phyloP scores from a whole-genome alignment of 2,888 invertebrate genomes.

The Apomyelois bistriatella region DNA sequence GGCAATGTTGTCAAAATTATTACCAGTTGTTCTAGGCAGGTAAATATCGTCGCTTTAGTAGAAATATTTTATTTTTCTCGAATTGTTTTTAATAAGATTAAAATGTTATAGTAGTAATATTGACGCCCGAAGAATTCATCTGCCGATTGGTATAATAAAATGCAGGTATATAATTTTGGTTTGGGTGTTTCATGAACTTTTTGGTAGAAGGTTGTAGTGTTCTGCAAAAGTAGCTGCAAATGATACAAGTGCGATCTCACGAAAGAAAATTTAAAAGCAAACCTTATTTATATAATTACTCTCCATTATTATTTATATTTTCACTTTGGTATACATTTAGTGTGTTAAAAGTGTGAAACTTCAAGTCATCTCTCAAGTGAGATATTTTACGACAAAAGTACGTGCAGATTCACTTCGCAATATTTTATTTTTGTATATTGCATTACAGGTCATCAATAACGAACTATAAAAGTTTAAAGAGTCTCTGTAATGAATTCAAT shows the following conservation, averaged over 20 bases:
- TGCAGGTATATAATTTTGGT: constrained; percentile 51
- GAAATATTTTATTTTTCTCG: constrained; percentile 68
- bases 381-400: constrained; percentile 36
- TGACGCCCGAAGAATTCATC: constrained; percentile 41
- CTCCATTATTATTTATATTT: background rate
- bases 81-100: constrained; percentile 52
- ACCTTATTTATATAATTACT: constrained; percentile 15
- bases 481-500: constrained; percentile 62
- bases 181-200: constrained; percentile 69
- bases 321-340: background rate
- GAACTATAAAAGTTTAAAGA: constrained; percentile 61
- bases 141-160: constrained; percentile 37
- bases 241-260: constrained; percentile 66
- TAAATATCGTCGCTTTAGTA: constrained; percentile 69
- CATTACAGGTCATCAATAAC: constrained; percentile 69
- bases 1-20: constrained; percentile 74
- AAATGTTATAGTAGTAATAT: constrained; percentile 45
- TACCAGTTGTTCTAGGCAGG: constrained; percentile 73
- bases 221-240: constrained; percentile 76
- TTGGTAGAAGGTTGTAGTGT: constrained; percentile 68
- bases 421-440: constrained; percentile 70
- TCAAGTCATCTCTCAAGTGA: constrained; percentile 19
- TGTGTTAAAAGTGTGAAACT: background rate
- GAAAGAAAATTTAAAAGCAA: constrained; percentile 56
- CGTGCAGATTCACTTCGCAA: constrained; percentile 47